A percentile compares a stretch with the other conserved stretches of the same genome.
Conservation (phyloP, 2,888 invertebrate genomes). For the Suillia variegata region DNA sequence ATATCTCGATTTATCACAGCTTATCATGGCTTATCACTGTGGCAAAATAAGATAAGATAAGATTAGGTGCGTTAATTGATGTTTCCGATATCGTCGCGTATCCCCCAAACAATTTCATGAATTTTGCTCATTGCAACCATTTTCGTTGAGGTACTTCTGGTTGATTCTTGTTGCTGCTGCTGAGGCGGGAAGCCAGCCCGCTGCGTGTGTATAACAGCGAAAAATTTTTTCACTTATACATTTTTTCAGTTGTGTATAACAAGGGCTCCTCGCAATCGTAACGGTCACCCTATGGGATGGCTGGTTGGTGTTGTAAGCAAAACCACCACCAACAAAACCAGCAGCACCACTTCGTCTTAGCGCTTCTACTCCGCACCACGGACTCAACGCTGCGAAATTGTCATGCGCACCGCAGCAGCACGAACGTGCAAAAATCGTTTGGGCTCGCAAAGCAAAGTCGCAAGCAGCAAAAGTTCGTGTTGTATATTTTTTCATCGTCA, state of each 20-base stretch:
- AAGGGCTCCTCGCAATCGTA: conserved; percentile 43
- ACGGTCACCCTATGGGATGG: conserved; percentile 23
- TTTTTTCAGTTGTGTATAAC: conserved; percentile 26
- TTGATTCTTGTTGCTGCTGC: too few species aligned
- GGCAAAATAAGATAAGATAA: too few species aligned
- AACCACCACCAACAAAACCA: neutral
- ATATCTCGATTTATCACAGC: too few species aligned
- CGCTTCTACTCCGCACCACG: neutral
- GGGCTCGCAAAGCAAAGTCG: conserved; percentile 15
- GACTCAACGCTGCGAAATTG: conserved; percentile 26
- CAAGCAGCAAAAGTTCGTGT: neutral
- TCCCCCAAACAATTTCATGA: too few species aligned
- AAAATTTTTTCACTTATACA: neutral
- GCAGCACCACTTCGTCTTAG: too few species aligned
- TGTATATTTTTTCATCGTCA: conserved; percentile 36
- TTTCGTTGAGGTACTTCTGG: too few species aligned
- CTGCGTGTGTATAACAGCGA: neutral
- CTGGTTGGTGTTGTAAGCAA: too few species aligned
- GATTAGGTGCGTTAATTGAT: too few species aligned
- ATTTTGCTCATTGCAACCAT: too few species aligned
- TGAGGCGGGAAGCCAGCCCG: too few species aligned
- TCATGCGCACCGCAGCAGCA: conserved; percentile 32
- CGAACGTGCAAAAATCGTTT: conserved; percentile 32
- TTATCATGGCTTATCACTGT: too few species aligned
- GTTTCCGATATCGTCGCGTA: too few species aligned